Evolutionary conservation across 2,113 vertebrate genomes (phyloP).

Genomic region (Malaclemys terrapin): DNA sequence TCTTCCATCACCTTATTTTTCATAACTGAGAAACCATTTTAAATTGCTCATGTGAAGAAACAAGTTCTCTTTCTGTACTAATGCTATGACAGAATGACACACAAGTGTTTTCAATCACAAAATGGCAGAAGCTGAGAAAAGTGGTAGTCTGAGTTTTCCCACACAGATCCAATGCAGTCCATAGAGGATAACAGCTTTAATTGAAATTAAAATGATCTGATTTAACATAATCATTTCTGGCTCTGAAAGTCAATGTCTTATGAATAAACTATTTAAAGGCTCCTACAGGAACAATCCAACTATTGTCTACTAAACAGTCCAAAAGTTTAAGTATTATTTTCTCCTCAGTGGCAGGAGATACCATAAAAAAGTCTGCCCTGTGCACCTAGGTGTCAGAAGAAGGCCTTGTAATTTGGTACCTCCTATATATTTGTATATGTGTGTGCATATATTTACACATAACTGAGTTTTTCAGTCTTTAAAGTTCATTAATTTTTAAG

Average conservation of each 20-base stretch:
- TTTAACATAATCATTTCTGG: conserved; percentile 12
- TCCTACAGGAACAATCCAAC: conserved; percentile 10
- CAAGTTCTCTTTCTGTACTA: conserved; percentile 16
- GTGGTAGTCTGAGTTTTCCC: conserved; percentile 38
- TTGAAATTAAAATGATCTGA: background rate
- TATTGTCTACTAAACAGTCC: background rate
- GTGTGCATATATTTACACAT: background rate
- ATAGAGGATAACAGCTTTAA: conserved; percentile 13
- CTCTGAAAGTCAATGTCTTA: conserved; percentile 7
- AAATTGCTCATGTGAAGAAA: conserved; percentile 16
- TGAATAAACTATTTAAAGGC: background rate
- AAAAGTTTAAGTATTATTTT: background rate
- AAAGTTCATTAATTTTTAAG: background rate
- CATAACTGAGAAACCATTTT: conserved; percentile 42
- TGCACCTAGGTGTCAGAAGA: background rate
- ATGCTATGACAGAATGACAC: conserved; percentile 17
- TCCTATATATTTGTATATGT: background rate
- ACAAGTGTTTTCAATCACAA: conserved; percentile 60
- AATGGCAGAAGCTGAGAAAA: conserved; percentile 49
- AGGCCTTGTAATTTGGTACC: background rate
- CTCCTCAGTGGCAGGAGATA: background rate
- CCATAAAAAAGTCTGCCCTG: background rate
- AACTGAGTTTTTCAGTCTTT: background rate
- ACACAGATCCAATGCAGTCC: background rate
- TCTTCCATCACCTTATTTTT: conserved; percentile 20